A percentile compares a stretch with the other conserved stretches of the same genome.
Conservation (phyloP, 2,797 vertebrate species). For the Dendrocincla fuliginosa region DNA sequence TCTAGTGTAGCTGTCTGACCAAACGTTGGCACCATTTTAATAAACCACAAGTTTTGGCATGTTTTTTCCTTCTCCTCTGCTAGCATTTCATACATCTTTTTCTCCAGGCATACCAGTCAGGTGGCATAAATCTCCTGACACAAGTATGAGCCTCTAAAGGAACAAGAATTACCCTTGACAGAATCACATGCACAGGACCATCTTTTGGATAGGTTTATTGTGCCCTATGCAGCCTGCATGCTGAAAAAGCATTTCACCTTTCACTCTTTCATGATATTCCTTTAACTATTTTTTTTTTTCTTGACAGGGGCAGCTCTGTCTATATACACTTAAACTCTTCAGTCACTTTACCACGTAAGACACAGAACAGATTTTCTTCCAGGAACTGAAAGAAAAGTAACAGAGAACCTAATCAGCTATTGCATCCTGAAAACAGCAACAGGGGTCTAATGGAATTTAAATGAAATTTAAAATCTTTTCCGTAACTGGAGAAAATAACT, state of each 20-base stretch:
- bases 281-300: not conserved
- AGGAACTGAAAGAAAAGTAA: not conserved
- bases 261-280: not conserved
- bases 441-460: not conserved
- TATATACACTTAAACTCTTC: not conserved
- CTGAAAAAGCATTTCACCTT: not conserved
- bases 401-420: not conserved
- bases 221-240: not conserved
- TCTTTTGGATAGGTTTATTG: not conserved
- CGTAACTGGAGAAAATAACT: not conserved
- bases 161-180: not conserved
- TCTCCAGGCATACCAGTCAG: not conserved
- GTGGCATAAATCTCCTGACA: not conserved
- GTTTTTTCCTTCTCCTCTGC: constrained; percentile 4
- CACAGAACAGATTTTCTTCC: constrained; percentile 26
- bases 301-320: not conserved
- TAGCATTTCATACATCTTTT: not conserved
- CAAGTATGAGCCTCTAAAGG: not conserved
- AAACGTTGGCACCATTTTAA: constrained; percentile 9
- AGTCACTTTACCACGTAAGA: not conserved
- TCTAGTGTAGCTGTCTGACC: not conserved
- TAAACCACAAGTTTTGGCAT: not conserved
- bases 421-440: not conserved
- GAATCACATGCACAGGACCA: not conserved
- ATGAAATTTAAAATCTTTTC: not conserved